Conservation (phyloP, 1,140 invertebrate species). For the Littorina saxatilis region DNA sequence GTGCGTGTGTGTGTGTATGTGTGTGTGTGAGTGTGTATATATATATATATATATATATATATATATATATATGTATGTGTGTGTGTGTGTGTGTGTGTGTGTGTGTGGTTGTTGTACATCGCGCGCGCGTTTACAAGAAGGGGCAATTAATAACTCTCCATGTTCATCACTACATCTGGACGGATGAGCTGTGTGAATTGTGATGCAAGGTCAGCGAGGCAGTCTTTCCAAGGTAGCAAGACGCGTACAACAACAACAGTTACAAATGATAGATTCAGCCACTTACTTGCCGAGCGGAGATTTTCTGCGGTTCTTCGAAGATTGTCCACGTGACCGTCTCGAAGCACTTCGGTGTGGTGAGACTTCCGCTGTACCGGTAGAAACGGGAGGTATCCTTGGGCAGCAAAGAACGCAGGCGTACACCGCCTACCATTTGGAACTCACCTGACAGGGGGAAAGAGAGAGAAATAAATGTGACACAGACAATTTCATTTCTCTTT, state of each 20-base stretch:
- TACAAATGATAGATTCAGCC: too few relatives aligned
- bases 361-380: constrained; percentile 83
- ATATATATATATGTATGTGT: neutral
- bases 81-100: too few relatives aligned
- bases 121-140: too few relatives aligned
- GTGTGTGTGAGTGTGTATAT: neutral
- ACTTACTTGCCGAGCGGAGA: constrained; percentile 86
- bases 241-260: too few relatives aligned
- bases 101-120: too few relatives aligned
- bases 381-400: constrained; percentile 48
- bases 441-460: constrained; percentile 19
- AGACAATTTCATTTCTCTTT: too few relatives aligned
- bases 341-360: constrained; percentile 85
- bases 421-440: constrained; percentile 8
- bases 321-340: constrained; percentile 86
- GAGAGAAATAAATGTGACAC: neutral
- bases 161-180: too few relatives aligned
- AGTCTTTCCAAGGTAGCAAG: too few relatives aligned
- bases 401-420: constrained; percentile 34
- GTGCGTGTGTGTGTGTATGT: neutral
- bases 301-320: constrained; percentile 81
- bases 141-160: too few relatives aligned
- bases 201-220: too few relatives aligned
- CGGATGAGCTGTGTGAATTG: too few relatives aligned
- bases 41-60: neutral